A percentile compares a stretch with the other conserved stretches of the same genome.
These are phyloP conservation scores for Pristionchus japonicus DNA, from an alignment of 2,888 invertebrate species.

Conservation along the genomic window DNA sequence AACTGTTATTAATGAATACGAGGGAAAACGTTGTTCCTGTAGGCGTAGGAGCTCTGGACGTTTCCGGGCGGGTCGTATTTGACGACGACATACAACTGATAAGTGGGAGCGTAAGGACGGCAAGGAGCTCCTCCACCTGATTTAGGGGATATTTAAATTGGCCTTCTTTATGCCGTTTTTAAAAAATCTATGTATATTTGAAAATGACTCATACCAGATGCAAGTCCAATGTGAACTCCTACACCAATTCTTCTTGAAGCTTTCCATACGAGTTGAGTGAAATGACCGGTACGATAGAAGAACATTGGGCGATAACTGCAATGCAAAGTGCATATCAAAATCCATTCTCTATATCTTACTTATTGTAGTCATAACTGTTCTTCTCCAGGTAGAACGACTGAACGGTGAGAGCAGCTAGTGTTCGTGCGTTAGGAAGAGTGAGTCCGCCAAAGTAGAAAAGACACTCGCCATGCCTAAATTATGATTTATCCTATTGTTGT, in stretches of 20 bases:
- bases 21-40: conserved; percentile 33
- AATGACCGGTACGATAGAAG: conserved; percentile 67
- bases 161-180: not conserved
- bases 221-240: conserved; percentile 59
- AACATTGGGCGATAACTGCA: conserved; percentile 57
- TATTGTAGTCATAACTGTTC: conserved; percentile 63
- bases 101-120: conserved; percentile 32
- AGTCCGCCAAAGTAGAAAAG: conserved; percentile 67
- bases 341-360: too few relatives aligned
- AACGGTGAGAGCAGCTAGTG: conserved; percentile 65
- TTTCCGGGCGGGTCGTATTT: conserved; percentile 70
- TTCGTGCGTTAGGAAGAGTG: conserved; percentile 58
- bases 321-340: too few relatives aligned
- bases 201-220: not conserved
- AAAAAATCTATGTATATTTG: not conserved
- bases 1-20: not conserved
- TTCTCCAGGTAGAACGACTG: conserved; percentile 70
- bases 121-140: conserved; percentile 37
- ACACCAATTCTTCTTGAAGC: conserved; percentile 65
- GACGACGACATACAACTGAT: conserved; percentile 64
- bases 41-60: conserved; percentile 50
- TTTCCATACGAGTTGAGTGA: conserved; percentile 71
- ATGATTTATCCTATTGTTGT: not conserved
- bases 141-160: too few relatives aligned
- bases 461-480: conserved; percentile 67